Evolutionary conservation across 1,140 invertebrate genomes (phyloP), one percentile per base, ranked within the genome.

Genomic region (Trichoplusia ni): DNA sequence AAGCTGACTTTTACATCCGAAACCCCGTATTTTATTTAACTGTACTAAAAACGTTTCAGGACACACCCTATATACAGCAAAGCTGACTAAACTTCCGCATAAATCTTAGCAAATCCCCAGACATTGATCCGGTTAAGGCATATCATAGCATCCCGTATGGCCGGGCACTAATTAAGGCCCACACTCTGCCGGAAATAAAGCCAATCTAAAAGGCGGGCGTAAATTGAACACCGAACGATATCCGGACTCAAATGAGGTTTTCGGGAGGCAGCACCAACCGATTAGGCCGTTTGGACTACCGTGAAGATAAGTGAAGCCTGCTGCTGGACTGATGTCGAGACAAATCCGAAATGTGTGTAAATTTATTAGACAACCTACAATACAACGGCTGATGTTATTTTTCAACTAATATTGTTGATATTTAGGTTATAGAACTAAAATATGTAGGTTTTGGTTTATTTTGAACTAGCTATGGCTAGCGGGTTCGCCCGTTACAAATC

Each of bases 181-280:
- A 29, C 11, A 11, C 54, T 25, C 33, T 3, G 8, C 33, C 46
- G 54, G 63, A 60, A 59, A 59, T 53, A 47, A 53, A 59, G 46
- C 46, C 33, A 33, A 59, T 51, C 54, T 23, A 65, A 59, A 59
- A 65, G 44, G 54, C 54, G 33, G 33, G 33, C 51, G 40, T 27
- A 40, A 58, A 59, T 65, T 58, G 38, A 58, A 58, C 56, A 23
- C 35, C 40, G 13, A 38, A 29, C 35, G 44, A 53, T 60, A 51
- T 65, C 63, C 63, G 35, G 14, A 23, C 21, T n/a, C 44, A 65
- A 65, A 60, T 59, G 63, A 65, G 63, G 53, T 65, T 65, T 65
- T 51, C 53, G 38, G 44, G 9, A 9, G 42, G 44, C 56, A 65
- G 53, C 35, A 33, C 49, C 54, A 14, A 14, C 13, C 21, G 44